Base-by-base conservation (phyloP, 35 echinoderm and acorn worm species). In the Apostichopus parvimensis region DNA sequence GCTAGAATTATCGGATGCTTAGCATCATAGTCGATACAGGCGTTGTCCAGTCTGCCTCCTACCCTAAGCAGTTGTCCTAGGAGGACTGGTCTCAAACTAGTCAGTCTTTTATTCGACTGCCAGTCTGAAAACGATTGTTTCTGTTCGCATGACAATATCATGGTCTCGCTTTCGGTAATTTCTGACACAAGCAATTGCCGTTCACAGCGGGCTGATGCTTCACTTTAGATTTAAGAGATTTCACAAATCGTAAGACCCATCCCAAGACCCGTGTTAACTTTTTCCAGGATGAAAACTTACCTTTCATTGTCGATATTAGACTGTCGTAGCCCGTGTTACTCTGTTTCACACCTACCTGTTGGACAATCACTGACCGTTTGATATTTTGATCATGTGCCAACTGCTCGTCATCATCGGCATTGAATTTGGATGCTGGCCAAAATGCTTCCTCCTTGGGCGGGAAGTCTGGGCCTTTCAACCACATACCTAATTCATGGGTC, bases 1-100 rank as follows among this genome's bases (percentile, higher is more conserved):
- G 91, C 61, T 5, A 98, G 64, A 2, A 98, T 91, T 6, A 93
- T 58, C 1, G 87, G 95, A 54, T 94, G 93, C 54, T 94, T 94
- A 0, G 86, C 91, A 23, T 98, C 79, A 24, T 73, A 18, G 57
- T 91, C 85, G 4, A 95, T 25, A 4, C 21, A 10, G 5, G 96
- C 78, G 15, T 60, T 70, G 9, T 66, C 80, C 21, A 95, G 78
- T 81, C 91, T 91, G 34, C 93, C 91, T 85, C 91, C 93, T 56
- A 91, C 93, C 79, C 56, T 22, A 0, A 95, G 20, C 5, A 91
- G 22, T 4, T 62, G 56, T 13, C 79, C 91, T 5, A 52, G 65
- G 13, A 95, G 54, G 5, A 93, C 65, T 14, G 96, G 93, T 25
- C 68, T 87, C 28, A n/a, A 25, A 9, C 88, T 91, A 45, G 66